Conservation (phyloP, 2,797 vertebrate species). For the Alcedo quadribrachys region DNA sequence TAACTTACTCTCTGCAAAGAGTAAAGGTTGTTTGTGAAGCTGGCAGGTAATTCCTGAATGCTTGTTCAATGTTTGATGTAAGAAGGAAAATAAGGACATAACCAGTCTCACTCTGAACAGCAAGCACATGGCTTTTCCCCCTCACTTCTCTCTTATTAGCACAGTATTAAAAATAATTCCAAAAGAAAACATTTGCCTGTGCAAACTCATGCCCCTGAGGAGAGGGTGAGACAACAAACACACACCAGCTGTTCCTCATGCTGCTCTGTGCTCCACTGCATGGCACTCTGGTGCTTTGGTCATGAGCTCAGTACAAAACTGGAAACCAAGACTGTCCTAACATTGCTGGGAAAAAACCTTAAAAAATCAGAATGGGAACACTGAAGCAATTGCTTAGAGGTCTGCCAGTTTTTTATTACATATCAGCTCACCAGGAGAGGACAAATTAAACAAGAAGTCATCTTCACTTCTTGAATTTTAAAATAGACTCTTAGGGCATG, state of each 20-base stretch:
- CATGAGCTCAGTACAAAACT: conserved; percentile 11
- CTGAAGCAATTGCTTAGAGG: background rate
- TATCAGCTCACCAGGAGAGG: background rate
- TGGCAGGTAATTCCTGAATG: background rate
- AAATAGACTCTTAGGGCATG: background rate
- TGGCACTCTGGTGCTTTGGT: conserved; percentile 9
- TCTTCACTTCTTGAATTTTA: conserved; percentile 9
- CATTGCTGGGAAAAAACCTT: background rate
- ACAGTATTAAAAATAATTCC: conserved; percentile 38
- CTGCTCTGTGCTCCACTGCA: background rate
- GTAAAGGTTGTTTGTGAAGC: background rate
- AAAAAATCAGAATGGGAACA: background rate
- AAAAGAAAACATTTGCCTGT: conserved; percentile 3
- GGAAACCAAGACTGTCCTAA: conserved; percentile 2
- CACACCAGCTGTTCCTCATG: conserved; percentile 6
- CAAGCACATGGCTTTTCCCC: background rate
- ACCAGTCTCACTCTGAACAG: background rate
- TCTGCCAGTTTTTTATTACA: background rate
- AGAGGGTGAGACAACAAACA: conserved; percentile 26
- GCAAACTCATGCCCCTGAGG: background rate
- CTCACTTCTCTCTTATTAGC: background rate
- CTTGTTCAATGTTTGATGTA: background rate
- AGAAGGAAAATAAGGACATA: background rate
- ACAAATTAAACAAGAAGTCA: background rate
- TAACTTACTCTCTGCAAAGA: background rate